Evolutionary conservation across 2,888 invertebrate genomes (phyloP).

Genomic region (Hirtodrosophila confusa): DNA sequence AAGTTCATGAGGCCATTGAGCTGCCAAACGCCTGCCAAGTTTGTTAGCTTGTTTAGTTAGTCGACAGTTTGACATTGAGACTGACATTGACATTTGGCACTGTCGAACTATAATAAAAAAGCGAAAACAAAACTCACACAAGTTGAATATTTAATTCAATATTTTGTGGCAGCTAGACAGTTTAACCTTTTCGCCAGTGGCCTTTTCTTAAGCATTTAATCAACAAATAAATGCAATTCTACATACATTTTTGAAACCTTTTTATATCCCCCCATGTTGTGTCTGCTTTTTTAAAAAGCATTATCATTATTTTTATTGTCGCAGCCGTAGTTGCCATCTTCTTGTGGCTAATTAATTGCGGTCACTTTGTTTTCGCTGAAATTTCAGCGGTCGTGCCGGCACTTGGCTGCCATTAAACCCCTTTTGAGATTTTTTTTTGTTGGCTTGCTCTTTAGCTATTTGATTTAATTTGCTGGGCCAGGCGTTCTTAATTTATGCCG

Average conservation of each 20-base stretch:
- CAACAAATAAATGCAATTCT: constrained; percentile 32
- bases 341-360: constrained; percentile 77
- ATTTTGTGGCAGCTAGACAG: constrained; percentile 6
- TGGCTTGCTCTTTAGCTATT: constrained; percentile 39
- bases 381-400: constrained; percentile 57
- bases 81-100: constrained; percentile 62
- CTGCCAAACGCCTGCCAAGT: constrained; percentile 41
- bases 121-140: constrained; percentile 13
- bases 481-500: constrained; percentile 31
- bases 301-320: constrained; percentile 68
- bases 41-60: constrained; percentile 53
- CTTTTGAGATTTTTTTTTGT: constrained; percentile 34
- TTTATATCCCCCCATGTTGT: constrained; percentile 5
- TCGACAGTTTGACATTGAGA: constrained; percentile 61
- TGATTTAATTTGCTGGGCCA: constrained; percentile 68
- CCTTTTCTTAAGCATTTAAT: constrained; percentile 33
- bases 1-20: constrained; percentile 69
- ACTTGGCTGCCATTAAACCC: constrained; percentile 65
- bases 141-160: constrained; percentile 25
- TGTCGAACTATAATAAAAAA: not conserved
- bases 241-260: not conserved
- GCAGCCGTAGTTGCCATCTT: constrained; percentile 39
- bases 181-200: constrained; percentile 15
- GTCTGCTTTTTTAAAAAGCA: constrained; percentile 4
- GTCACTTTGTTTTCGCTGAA: constrained; percentile 62